Evolutionary conservation across 2,797 vertebrate genomes (phyloP), one percentile per base, ranked within the genome.

Genomic region (Cossypha niveicapilla): DNA sequence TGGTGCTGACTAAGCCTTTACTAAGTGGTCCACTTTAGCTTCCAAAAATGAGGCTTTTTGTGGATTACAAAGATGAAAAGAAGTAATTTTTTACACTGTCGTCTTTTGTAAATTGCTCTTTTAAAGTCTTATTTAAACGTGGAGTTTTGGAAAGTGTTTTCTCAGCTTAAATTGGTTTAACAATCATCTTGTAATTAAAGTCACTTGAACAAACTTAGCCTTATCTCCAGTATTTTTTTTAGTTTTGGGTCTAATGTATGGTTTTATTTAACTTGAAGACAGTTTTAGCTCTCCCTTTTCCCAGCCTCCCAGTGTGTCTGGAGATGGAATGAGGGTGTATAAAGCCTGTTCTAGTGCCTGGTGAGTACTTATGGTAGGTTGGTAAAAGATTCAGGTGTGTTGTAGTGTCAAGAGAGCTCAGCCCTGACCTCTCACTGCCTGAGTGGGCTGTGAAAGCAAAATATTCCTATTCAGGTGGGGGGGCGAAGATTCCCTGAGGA

Each of bases 51-150:
- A 81, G 72, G 60, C 65, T 84, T 87, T 92, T 47, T 91, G 44
- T 92, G 91, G 94, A 94, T 95, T 96, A 92, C 13, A 5, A 82
- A 96, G 84, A 94, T 94, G 65, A 94, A 92, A 96, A 93, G 75
- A 75, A 94, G 56, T 71, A 13, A 50, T 90, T 92, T 91, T 84
- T 90, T 85, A 73, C 54, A 74, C 47, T 62, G 57, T 88, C 44
- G 0, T 87, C 48, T 86, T 92, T 60, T 54, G 74, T 94, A 84
- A 78, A 76, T 94, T 95, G 44, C 47, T 93, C 67, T 86, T 93
- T 84, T 62, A 77, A 86, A 93, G 58, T 53, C 58, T 78, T 71
- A 45, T 8, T 91, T 88, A 79, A 91, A 83, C 7, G 8, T 57
- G 77, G 67, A 45, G 56, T 92, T 95, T 21, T 44, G 65, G 68